Conservation (phyloP, 2,888 invertebrate genomes). For the Hemaris fuciformis region DNA sequence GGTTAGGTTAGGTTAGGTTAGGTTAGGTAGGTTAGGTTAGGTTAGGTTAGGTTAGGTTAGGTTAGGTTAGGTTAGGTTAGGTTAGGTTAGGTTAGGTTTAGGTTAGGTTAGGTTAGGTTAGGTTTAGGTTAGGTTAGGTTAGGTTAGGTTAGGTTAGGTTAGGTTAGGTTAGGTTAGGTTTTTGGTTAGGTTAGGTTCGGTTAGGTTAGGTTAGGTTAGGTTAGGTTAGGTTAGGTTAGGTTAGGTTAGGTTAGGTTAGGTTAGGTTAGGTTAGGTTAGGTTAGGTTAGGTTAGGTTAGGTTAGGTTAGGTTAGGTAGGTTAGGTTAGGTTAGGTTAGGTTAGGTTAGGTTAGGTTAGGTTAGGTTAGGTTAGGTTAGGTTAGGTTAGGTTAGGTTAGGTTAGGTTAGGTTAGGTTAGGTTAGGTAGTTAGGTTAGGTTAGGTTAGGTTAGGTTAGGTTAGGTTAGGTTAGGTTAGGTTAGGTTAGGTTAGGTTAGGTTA, state of each 20-base stretch:
- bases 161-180: constrained; percentile 3
- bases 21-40: no score
- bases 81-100: background rate
- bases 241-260: constrained; percentile 1
- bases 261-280: constrained; percentile 1
- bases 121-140: constrained; percentile 3
- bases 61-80: background rate
- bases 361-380: constrained; percentile 1
- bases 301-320: background rate
- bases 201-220: background rate
- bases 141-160: constrained; percentile 5
- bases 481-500: constrained; percentile 6
- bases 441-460: constrained; percentile 1
- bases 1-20: background rate
- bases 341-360: background rate
- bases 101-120: background rate
- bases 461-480: constrained; percentile 4
- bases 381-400: constrained; percentile 1
- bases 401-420: constrained; percentile 1
- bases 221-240: background rate
- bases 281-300: constrained; percentile 1
- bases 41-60: background rate
- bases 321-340: constrained; percentile 1
- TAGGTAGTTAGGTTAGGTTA: constrained; percentile 1
- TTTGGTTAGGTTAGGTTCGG: no score